phyloP scores from a whole-genome alignment of 1,140 invertebrate species.

The Whitmania pigra region DNA sequence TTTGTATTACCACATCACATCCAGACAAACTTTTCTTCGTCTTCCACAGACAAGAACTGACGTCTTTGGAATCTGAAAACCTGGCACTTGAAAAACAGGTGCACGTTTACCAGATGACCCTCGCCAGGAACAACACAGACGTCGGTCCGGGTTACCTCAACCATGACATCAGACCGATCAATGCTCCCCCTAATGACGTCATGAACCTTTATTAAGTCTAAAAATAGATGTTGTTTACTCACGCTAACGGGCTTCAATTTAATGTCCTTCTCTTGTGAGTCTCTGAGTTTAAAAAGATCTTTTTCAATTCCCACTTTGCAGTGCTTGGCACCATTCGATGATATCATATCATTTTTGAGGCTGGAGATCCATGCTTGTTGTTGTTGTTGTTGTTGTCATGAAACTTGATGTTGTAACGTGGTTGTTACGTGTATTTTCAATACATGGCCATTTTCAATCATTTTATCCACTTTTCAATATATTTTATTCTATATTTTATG shows the following conservation, averaged over 20 bases:
- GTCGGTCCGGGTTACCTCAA: slow-evolving; percentile 6
- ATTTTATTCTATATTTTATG: too few relatives aligned
- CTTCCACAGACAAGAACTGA: slow-evolving; percentile 59
- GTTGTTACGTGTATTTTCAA: too few relatives aligned
- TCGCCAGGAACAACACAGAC: slow-evolving; percentile 49
- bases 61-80: slow-evolving; percentile 68
- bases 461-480: too few relatives aligned
- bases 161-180: not conserved
- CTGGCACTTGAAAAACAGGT: slow-evolving; percentile 70
- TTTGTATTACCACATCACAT: too few relatives aligned
- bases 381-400: too few relatives aligned
- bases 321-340: too few relatives aligned
- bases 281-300: too few relatives aligned
- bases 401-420: too few relatives aligned
- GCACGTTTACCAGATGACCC: slow-evolving; percentile 71
- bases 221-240: not conserved
- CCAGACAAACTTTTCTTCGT: not conserved
- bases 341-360: too few relatives aligned
- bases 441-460: too few relatives aligned
- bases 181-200: not conserved
- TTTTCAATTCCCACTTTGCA: too few relatives aligned
- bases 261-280: not conserved
- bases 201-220: slow-evolving; percentile 6
- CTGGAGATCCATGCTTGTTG: too few relatives aligned
- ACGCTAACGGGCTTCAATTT: not conserved